Percentiles rank a stretch among this genome's conserved stretches.
phyloP scores from a whole-genome alignment of 2,888 invertebrate genomes.

The Parthenolecanium corni region DNA sequence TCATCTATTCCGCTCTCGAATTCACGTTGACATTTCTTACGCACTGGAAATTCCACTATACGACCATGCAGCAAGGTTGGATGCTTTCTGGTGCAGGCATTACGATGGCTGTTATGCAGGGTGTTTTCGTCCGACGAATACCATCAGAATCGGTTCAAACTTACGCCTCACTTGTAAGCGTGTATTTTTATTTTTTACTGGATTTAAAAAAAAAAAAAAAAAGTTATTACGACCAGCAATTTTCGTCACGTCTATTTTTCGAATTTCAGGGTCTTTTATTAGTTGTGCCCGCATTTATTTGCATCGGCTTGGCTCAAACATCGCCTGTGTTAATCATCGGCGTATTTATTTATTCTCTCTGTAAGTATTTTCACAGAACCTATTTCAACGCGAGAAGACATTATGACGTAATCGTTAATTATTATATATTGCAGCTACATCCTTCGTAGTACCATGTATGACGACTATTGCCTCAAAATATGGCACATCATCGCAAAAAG shows the following conservation, averaged over 20 bases:
- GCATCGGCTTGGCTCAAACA: slow-evolving; percentile 59
- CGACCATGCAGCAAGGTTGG: slow-evolving; percentile 92
- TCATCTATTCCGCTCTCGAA: slow-evolving; percentile 77
- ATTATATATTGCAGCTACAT: slow-evolving; percentile 53
- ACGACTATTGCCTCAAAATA: slow-evolving; percentile 83
- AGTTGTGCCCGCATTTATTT: slow-evolving; percentile 74
- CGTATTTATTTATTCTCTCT: slow-evolving; percentile 75
- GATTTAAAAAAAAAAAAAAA: not conserved
- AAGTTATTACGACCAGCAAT: not conserved
- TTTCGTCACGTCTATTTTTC: not conserved
- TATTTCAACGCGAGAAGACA: not conserved
- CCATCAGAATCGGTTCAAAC: slow-evolving; percentile 57
- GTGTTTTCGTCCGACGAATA: slow-evolving; percentile 72
- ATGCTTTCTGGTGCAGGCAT: slow-evolving; percentile 91
- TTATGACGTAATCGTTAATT: not conserved
- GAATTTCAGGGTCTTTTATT: slow-evolving; percentile 58
- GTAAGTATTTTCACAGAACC: slow-evolving; percentile 48
- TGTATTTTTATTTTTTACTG: slow-evolving; percentile 28
- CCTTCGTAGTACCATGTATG: slow-evolving; percentile 90
- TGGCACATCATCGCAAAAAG: slow-evolving; percentile 71
- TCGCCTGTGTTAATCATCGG: slow-evolving; percentile 61
- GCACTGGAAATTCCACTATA: slow-evolving; percentile 79
- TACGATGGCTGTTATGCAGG: slow-evolving; percentile 84
- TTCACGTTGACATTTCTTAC: slow-evolving; percentile 95
- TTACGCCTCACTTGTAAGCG: slow-evolving; percentile 53